Conservation (phyloP, 2,113 vertebrate species). For the Callorhinus ursinus region DNA sequence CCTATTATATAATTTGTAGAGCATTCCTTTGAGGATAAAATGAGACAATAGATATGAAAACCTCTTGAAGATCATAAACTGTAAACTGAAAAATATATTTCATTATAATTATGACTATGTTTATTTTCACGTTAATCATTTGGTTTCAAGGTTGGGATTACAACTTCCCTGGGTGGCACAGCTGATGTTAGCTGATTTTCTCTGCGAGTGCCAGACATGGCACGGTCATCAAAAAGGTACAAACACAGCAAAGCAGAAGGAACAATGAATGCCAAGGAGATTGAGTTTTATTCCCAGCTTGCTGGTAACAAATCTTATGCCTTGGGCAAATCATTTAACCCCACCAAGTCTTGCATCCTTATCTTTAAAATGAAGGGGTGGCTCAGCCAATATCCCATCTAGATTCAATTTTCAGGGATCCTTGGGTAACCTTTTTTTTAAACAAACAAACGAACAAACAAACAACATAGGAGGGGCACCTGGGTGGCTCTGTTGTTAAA, state of each 20-base stretch:
- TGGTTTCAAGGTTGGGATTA: not conserved
- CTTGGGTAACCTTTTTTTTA: not conserved
- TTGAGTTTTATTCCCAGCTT: conserved; percentile 9
- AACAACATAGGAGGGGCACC: not conserved
- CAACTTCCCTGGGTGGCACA: not conserved
- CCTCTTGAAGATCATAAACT: not conserved
- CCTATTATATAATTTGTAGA: not conserved
- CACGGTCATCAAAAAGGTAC: not conserved
- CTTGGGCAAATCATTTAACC: conserved; percentile 17
- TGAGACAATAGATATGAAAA: not conserved
- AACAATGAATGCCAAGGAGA: not conserved
- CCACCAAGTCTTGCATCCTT: not conserved
- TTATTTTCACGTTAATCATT: conserved; percentile 17
- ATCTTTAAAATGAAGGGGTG: conserved; percentile 6
- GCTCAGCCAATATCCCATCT: not conserved
- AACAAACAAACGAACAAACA: not conserved
- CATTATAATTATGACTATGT: not conserved
- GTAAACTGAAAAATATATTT: not conserved
- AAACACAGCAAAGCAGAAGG: not conserved
- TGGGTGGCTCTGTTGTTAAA: too few species aligned
- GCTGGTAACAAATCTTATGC: not conserved
- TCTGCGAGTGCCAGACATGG: not conserved
- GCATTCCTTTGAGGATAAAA: conserved; percentile 42
- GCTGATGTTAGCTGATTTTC: not conserved
- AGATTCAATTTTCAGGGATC: not conserved